Base-by-base conservation (phyloP, 2,888 invertebrate genomes). In the Cheilosia impressa region DNA sequence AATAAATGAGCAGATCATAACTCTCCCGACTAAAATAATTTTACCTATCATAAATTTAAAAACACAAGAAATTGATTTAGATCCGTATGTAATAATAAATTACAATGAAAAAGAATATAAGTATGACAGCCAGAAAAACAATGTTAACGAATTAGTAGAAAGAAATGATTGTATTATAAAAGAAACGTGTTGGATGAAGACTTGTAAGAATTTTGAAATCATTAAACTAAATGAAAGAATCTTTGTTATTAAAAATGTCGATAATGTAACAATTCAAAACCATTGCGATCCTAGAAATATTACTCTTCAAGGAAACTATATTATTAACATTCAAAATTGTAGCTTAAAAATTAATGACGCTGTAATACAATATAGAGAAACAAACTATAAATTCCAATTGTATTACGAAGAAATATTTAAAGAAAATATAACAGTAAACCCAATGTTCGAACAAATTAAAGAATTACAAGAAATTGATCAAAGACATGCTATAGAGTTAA, bases 321-420 rank as follows among this genome's bases (percentile, higher is more conserved):
- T 77, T 53, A 53, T 75, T n/a, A 75, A 57, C n/a, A 65, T 75
- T 13, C 34, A 75, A 38, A 75, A 65, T 47, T 75, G 27, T 24
- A 57, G 47, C 31, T 45, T 57, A 13, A 60, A 50, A 50, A 47
- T 71, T 50, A 45, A 60, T 24, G 24, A 69, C 27, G 62, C 41
- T 27, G 27, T 62, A 31, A 50, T 71, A n/a, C 27, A 62, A 52
- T 53, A 72, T 41, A 60, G 60, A 60, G 47, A 24, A 24, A 24
- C 19, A 60, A 60, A 24, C 31, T 73, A 73, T 65, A 55, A 17
- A 19, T 53, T 76, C 22, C 24, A 72, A 31, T 19, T 60, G n/a
- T n/a, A n/a, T n/a, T n/a, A 72, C 52, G 58, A 62, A 53, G 31
- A 72, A 72, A 62, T 72, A 62, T 38, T 52, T 52, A 52, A 71